Base-by-base conservation (phyloP, 2,888 invertebrate genomes). In the Trichogramma dendrolimi region DNA sequence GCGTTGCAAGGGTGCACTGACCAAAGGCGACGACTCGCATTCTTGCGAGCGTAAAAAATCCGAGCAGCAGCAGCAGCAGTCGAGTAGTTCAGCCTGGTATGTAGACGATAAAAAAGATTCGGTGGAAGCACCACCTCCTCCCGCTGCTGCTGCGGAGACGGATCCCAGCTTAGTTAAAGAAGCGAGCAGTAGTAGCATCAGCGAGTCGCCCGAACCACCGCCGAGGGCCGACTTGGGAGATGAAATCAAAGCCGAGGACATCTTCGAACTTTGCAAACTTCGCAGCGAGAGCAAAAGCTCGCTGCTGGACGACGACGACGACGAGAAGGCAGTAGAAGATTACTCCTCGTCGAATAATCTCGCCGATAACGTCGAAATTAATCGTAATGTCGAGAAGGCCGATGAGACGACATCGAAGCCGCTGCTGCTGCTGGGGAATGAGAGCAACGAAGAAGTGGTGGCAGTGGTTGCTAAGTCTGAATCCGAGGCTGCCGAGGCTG, bases 1-100 rank as follows among this genome's bases (percentile, higher is more conserved):
- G 69, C 79, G 77, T 55, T 84, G 83, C 71, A 83, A 83, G 72
- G 82, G 81, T 58, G 83, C 79, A 1, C 71, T 83, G 6, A 75
- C 76, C 42, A 72, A 71, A 49, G 68, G 67, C 55, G 73, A 71
- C 38, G 77, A 77, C 59, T 71, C 71, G 27, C 63, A 64, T 11
- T 67, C 70, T 10, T 67, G 70, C 43, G 75, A 76, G 58, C 72
- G 72, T 68, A 71, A 70, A 63, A 68, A 61, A 49, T 63, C 58
- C n/a, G 27, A n/a, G n/a, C n/a, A n/a, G n/a, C 63, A 61, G 53
- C 57, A 64, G 46, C 56, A 60, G 46, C 27, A 41, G 8, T 47
- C 51, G 41, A 51, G 8, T 10, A 41, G 11, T 10, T 27, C 53
- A 11, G 51, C 63, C 4, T 56, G 64, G 63, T 64, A 60, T 61